These are phyloP conservation scores for Himantopus leucocephalus DNA, from an alignment of 2,113 vertebrate species.

Conservation along the genomic window DNA sequence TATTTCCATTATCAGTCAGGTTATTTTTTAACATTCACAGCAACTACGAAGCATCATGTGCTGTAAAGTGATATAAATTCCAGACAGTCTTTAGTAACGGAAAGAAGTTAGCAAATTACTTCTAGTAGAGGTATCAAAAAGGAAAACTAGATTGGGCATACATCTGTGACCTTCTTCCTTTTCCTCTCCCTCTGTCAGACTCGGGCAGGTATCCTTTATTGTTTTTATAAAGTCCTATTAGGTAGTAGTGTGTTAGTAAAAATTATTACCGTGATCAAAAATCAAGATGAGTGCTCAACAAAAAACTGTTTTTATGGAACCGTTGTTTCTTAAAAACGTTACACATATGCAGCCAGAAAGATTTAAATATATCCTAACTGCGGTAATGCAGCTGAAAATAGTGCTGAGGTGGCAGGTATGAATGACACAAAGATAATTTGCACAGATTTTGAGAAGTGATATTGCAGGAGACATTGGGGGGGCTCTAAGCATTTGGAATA, in stretches of 20 bases:
- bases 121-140: background rate
- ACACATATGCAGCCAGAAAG: background rate
- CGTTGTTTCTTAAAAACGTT: background rate
- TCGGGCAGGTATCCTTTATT: background rate
- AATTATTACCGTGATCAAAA: background rate
- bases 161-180: background rate
- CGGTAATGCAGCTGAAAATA: background rate
- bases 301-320: background rate
- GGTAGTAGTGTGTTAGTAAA: background rate
- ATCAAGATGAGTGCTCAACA: background rate
- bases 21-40: background rate
- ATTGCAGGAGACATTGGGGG: background rate
- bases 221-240: background rate
- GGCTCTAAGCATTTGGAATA: background rate
- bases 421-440: background rate
- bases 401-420: background rate
- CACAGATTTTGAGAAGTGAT: background rate
- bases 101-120: background rate
- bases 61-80: background rate
- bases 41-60: background rate
- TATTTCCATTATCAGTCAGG: background rate
- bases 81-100: background rate
- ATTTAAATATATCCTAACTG: background rate
- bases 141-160: background rate
- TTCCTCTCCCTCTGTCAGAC: background rate